Percentiles rank a stretch among this genome's conserved stretches.
Conservation (phyloP, 2,113 vertebrate species). For the Urocolius indicus region DNA sequence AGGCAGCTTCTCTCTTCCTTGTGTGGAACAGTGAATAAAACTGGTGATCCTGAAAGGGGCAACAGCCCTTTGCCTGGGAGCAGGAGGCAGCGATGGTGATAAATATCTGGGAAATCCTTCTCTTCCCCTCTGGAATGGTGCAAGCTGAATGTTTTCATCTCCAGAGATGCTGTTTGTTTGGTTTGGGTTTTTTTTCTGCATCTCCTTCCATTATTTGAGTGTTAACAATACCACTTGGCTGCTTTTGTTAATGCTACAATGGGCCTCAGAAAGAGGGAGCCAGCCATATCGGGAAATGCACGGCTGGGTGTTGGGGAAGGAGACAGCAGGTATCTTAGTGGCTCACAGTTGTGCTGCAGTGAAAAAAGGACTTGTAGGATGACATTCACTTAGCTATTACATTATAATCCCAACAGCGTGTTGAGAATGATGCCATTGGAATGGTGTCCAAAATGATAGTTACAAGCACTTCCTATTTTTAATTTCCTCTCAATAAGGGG, state of each 20-base stretch:
- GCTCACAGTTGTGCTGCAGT: neutral
- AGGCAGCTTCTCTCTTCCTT: neutral
- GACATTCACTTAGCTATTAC: slow-evolving; percentile 21
- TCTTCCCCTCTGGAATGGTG: neutral
- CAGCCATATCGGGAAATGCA: neutral
- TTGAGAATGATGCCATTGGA: slow-evolving; percentile 14
- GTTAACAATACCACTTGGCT: slow-evolving; percentile 5
- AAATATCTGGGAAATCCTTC: neutral
- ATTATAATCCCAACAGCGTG: neutral
- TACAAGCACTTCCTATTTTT: slow-evolving; percentile 56
- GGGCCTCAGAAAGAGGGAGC: neutral
- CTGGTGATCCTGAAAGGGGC: neutral
- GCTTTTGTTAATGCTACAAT: slow-evolving; percentile 30
- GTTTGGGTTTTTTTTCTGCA: neutral
- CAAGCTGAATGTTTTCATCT: slow-evolving; percentile 2
- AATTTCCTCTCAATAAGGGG: slow-evolving; percentile 39
- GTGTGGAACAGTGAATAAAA: neutral
- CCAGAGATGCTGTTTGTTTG: neutral
- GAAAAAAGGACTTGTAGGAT: neutral
- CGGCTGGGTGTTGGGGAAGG: neutral
- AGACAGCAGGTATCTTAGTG: neutral
- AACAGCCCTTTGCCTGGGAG: neutral
- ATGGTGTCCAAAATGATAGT: slow-evolving; percentile 20
- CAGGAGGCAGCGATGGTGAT: neutral
- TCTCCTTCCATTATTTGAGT: neutral